Evolutionary conservation across 2,888 invertebrate species (phyloP).

Genomic region (Neuroscelio doddi): DNA sequence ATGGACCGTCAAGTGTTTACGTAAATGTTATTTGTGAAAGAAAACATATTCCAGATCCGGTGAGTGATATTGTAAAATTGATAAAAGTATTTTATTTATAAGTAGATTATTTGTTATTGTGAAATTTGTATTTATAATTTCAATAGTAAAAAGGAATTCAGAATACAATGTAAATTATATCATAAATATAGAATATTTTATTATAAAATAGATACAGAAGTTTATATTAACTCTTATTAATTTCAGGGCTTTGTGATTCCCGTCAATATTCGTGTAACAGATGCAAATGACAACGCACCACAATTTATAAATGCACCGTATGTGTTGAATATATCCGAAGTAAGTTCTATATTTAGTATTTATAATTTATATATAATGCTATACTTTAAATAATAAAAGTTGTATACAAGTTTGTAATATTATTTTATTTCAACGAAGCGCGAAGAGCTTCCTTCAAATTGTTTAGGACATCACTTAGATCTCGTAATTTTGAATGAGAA

Average conservation of each 20-base stretch:
- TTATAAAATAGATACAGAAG: not conserved
- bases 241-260: slow-evolving; percentile 84
- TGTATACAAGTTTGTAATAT: too few species aligned
- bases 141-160: too few species aligned
- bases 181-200: too few species aligned
- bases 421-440: too few species aligned
- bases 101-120: too few species aligned
- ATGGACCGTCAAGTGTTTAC: slow-evolving; percentile 88
- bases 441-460: too few species aligned
- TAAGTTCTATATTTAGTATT: slow-evolving; percentile 75
- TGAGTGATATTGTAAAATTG: slow-evolving; percentile 72
- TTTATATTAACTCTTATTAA: too few species aligned
- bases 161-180: too few species aligned
- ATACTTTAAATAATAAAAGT: not conserved
- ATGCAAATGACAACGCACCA: slow-evolving; percentile 93
- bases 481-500: too few species aligned
- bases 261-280: slow-evolving; percentile 88
- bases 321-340: slow-evolving; percentile 87
- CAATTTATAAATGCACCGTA: slow-evolving; percentile 88
- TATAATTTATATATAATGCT: slow-evolving; percentile 3
- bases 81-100: too few species aligned
- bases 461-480: too few species aligned
- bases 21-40: slow-evolving; percentile 90
- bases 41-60: slow-evolving; percentile 84
- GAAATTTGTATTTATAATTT: too few species aligned